Base-by-base conservation (phyloP, 1,140 invertebrate species). In the Planococcus citri region DNA sequence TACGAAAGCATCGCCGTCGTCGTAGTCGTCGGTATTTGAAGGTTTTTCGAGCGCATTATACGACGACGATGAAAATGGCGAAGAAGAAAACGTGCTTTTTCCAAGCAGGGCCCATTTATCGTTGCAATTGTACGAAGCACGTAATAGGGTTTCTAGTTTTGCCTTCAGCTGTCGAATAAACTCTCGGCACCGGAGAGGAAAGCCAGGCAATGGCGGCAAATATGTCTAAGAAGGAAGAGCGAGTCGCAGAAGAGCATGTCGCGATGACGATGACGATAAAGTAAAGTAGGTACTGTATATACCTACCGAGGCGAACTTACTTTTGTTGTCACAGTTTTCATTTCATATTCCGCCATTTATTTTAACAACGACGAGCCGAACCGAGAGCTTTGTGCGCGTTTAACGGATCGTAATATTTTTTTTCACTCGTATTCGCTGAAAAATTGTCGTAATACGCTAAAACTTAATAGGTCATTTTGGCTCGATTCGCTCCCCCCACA, bases 81-180 rank as follows among this genome's bases (percentile, higher is more conserved):
- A 4, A 2, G 60, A 64, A 64, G 25, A 64, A 64, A 64, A 64
- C 60, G 60, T 64, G 60, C 60, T 64, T 64, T 64, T 25, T 27
- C 20, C 60, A 20, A 12, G 25, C 60, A 14, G 22, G 24, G 17
- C 25, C 60, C 60, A 64, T 64, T 64, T 64, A 64, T 64, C 25
- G 22, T 25, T 22, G 22, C 60, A 25, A 58, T 58, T 25, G 21
- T 25, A 22, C 21, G 60, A 10, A 24, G 8, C 22, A 17, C 21
- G 25, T 64, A 64, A 64, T 64, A 64, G 60, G 25, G 60, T 64
- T 64, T 64, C 60, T 64, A 64, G 60, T 64, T 25, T 25, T 21
- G 60, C 60, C 60, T 64, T 64, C 22, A 64, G 25, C 60, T 64
- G 60, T 64, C 60, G 60, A 64, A 64, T 64, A 25, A 64, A 64